Evolutionary conservation across 2,113 vertebrate genomes (phyloP).

Genomic region (Pycnonotus jocosus): DNA sequence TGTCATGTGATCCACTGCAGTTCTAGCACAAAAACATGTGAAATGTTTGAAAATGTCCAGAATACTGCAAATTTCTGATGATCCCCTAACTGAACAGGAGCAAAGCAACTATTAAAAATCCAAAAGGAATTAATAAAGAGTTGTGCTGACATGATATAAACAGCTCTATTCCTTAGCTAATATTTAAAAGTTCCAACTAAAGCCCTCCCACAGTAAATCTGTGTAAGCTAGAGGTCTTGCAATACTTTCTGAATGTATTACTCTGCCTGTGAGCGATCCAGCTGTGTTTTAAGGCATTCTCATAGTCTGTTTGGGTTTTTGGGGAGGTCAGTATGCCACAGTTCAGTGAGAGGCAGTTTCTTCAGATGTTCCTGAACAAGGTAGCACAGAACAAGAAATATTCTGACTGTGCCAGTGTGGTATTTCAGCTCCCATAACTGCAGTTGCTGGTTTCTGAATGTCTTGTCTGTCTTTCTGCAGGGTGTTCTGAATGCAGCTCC

Average conservation of each 20-base stretch:
- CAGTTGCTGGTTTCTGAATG: not conserved
- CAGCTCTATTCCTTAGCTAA: not conserved
- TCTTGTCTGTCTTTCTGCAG: not conserved
- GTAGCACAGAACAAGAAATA: not conserved
- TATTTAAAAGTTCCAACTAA: not conserved
- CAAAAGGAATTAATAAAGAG: not conserved
- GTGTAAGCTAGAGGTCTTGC: not conserved
- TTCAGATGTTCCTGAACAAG: not conserved
- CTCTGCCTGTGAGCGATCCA: not conserved
- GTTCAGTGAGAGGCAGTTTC: not conserved
- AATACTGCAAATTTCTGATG: constrained; percentile 1
- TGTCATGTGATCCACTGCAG: not conserved
- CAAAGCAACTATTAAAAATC: not conserved
- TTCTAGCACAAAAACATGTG: constrained; percentile 5
- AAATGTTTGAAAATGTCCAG: constrained; percentile 6
- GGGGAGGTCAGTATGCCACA: not conserved
- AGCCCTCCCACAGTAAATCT: not conserved
- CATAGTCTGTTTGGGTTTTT: not conserved
- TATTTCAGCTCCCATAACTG: not conserved
- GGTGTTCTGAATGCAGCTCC: not conserved
- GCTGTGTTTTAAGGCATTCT: not conserved
- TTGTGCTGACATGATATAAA: not conserved
- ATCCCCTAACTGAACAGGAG: not conserved
- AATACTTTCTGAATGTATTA: not conserved
- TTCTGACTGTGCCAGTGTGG: not conserved